A percentile compares a stretch with the other conserved stretches of the same genome.
These are phyloP conservation scores for Ibidorhyncha struthersii DNA, from an alignment of 2,113 vertebrate species.

Conservation along the genomic window DNA sequence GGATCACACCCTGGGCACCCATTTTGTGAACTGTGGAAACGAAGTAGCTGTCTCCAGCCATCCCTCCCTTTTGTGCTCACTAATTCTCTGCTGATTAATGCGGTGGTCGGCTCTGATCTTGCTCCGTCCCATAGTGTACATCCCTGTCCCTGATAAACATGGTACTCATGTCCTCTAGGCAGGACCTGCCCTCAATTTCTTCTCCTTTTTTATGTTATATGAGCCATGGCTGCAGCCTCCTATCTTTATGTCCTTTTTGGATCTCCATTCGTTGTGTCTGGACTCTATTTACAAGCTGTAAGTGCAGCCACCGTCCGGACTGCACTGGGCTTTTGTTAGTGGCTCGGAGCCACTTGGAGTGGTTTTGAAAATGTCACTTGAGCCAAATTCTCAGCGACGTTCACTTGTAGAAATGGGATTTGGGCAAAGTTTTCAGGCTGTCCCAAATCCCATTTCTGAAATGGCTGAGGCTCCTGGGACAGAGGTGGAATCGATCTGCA, in stretches of 20 bases:
- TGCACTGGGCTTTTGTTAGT: background rate
- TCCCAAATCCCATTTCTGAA: background rate
- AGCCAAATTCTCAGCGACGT: background rate
- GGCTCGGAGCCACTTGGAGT: background rate
- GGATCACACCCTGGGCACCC: background rate
- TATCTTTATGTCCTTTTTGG: background rate
- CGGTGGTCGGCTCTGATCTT: background rate
- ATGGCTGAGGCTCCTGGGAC: background rate
- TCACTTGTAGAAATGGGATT: background rate
- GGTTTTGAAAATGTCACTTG: background rate
- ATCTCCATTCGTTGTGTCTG: background rate
- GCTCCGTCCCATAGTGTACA: fast-evolving
- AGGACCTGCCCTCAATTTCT: fast-evolving
- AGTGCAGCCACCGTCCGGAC: background rate
- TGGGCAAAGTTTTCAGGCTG: background rate
- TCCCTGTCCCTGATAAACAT: fast-evolving
- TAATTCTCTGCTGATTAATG: background rate
- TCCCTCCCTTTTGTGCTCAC: background rate
- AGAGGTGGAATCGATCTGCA: background rate
- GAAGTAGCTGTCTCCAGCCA: background rate
- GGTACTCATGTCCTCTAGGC: background rate
- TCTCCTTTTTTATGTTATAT: fast-evolving
- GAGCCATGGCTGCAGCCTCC: background rate
- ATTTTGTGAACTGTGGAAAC: fast-evolving
- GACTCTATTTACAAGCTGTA: background rate